phyloP scores from a whole-genome alignment of 2,797 vertebrate genomes.

The Xenopus petersii region DNA sequence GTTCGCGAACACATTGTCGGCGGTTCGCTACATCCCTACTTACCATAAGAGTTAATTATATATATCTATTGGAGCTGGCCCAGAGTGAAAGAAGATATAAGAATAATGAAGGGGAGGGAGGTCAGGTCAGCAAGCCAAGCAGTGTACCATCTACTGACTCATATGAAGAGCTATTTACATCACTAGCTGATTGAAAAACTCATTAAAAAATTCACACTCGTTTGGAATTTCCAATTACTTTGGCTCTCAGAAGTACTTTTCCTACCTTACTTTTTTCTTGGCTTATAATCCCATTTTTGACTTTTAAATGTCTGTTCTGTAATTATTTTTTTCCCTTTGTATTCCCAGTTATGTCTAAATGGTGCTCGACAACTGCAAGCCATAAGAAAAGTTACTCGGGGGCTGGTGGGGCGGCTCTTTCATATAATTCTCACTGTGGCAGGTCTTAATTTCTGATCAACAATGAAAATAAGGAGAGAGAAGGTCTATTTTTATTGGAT shows the following conservation, averaged over 20 bases:
- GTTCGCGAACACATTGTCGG: too few relatives aligned
- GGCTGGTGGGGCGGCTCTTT: not conserved
- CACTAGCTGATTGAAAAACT: slow-evolving; percentile 20
- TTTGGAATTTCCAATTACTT: slow-evolving; percentile 20
- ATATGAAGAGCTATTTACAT: slow-evolving; percentile 6
- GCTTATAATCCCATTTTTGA: slow-evolving; percentile 15
- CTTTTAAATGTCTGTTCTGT: slow-evolving; percentile 8
- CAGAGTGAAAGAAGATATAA: not conserved
- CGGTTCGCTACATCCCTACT: too few relatives aligned
- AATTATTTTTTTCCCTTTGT: slow-evolving; percentile 2
- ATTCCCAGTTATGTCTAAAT: slow-evolving; percentile 17
- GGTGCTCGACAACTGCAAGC: slow-evolving; percentile 7
- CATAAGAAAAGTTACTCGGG: not conserved
- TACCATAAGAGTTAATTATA: not conserved
- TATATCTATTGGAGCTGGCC: not conserved
- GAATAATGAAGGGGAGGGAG: not conserved
- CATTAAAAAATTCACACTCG: slow-evolving; percentile 18
- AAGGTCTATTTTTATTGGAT: too few relatives aligned
- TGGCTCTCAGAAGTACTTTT: not conserved
- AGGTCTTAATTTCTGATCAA: too few relatives aligned
- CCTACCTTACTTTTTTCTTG: slow-evolving; percentile 2
- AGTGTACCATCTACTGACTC: slow-evolving; percentile 3
- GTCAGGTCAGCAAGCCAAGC: not conserved
- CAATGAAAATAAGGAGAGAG: too few relatives aligned
- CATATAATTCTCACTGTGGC: too few relatives aligned